Percentiles rank a stretch among this genome's conserved stretches.
Conservation (phyloP, 2,888 invertebrate species). For the Lasioglossum leucozonium region DNA sequence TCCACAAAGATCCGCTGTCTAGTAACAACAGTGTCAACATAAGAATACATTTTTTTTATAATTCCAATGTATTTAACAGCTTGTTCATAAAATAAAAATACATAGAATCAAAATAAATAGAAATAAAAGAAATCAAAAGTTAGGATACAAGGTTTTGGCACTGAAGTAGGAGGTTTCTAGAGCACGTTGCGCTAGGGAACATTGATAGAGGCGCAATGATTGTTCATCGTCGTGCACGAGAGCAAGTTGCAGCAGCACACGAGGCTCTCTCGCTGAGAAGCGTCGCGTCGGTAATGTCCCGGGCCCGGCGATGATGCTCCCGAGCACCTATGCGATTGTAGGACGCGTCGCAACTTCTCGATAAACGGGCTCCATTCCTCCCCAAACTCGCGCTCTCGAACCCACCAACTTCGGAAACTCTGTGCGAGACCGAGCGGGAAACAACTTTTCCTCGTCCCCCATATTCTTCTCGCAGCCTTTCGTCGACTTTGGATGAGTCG, state of each 20-base stretch:
- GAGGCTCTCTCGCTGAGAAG: neutral
- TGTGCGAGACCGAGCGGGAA: neutral
- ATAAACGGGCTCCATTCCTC: conserved; percentile 3
- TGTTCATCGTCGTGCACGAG: neutral
- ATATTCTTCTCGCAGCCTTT: neutral
- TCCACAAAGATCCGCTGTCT: too few relatives aligned
- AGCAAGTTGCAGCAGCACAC: neutral
- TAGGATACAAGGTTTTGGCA: neutral
- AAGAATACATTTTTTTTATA: too few relatives aligned
- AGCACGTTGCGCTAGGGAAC: neutral
- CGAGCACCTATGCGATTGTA: neutral
- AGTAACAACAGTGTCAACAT: too few relatives aligned
- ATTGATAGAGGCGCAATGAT: neutral
- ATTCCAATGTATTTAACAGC: too few relatives aligned
- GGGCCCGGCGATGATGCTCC: neutral
- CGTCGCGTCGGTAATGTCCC: neutral
- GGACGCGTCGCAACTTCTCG: conserved; percentile 1
- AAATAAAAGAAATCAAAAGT: neutral
- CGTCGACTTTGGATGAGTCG: neutral
- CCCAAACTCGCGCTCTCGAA: neutral
- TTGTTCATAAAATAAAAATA: too few relatives aligned
- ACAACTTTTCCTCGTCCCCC: neutral
- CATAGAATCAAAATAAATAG: too few relatives aligned
- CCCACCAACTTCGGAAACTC: conserved; percentile 3
- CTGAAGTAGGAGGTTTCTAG: neutral